Conservation (phyloP, 35 echinoderm and acorn worm genomes). For the Nesometra sesokonis region DNA sequence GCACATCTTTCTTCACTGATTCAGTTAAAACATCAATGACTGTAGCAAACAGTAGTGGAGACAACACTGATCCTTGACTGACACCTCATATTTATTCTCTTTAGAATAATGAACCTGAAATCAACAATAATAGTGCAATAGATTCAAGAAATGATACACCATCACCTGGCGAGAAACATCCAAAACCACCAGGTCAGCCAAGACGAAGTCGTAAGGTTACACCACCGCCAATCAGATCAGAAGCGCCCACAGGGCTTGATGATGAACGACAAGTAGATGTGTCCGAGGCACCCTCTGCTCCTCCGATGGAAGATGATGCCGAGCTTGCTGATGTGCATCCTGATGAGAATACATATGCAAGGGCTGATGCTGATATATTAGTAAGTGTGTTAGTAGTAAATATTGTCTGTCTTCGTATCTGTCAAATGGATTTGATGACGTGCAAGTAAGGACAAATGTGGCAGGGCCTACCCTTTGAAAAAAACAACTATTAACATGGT, state of each 20-base stretch:
- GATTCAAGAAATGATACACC: not conserved
- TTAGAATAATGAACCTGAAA: not conserved
- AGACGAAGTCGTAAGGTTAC: not conserved
- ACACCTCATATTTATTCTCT: not conserved
- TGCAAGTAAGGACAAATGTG: no score
- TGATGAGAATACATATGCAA: not conserved
- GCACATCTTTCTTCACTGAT: no score
- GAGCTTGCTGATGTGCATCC: not conserved
- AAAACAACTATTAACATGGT: no score
- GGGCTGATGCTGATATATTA: not conserved
- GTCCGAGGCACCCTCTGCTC: not conserved
- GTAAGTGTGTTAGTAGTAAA: not conserved
- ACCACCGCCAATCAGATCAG: not conserved
- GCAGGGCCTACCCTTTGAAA: no score
- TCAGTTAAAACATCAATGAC: not conserved
- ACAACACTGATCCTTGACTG: no score
- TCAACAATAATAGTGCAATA: not conserved
- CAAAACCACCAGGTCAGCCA: not conserved
- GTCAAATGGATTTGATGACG: no score
- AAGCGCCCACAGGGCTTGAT: not conserved
- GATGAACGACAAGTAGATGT: not conserved
- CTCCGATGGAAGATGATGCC: not conserved
- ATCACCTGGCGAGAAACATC: not conserved
- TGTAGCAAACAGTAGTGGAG: not conserved
- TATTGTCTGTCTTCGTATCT: no score